Evolutionary conservation across 2,113 vertebrate genomes (phyloP).

Genomic region (Antigone vipio): DNA sequence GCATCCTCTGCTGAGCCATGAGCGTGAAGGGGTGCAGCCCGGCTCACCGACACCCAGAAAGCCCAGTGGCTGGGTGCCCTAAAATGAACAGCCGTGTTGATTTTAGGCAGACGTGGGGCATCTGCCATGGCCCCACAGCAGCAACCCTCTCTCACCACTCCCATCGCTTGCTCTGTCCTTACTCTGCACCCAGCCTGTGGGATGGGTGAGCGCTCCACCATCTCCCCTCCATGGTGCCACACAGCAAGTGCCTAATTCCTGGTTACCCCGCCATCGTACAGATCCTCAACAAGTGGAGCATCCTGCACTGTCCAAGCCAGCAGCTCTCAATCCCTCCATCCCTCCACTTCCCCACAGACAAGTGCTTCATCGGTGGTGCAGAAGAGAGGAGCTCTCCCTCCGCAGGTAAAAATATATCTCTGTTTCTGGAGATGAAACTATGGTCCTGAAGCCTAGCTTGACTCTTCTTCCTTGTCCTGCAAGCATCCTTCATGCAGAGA

Average conservation of each 20-base stretch:
- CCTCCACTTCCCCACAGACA: not conserved
- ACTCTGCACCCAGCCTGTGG: not conserved
- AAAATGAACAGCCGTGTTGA: not conserved
- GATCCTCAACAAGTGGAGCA: not conserved
- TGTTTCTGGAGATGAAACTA: not conserved
- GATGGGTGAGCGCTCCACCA: accelerated
- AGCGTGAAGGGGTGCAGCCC: not conserved
- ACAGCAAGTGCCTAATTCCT: not conserved
- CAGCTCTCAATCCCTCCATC: not conserved
- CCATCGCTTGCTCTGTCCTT: accelerated
- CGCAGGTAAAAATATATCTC: not conserved
- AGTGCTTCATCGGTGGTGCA: accelerated
- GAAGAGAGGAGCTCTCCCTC: not conserved
- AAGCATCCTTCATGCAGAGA: not conserved
- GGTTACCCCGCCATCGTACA: accelerated
- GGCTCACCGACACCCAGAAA: not conserved
- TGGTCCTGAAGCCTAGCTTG: not conserved
- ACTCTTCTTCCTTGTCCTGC: not conserved
- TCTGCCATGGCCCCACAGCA: not conserved
- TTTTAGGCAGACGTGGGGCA: not conserved
- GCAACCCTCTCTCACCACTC: accelerated
- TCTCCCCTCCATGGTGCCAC: not conserved
- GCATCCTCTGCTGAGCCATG: not conserved
- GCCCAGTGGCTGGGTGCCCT: not conserved
- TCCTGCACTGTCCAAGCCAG: not conserved